phyloP scores from a whole-genome alignment of 2,888 invertebrate genomes.

The Drosophila rellima region DNA sequence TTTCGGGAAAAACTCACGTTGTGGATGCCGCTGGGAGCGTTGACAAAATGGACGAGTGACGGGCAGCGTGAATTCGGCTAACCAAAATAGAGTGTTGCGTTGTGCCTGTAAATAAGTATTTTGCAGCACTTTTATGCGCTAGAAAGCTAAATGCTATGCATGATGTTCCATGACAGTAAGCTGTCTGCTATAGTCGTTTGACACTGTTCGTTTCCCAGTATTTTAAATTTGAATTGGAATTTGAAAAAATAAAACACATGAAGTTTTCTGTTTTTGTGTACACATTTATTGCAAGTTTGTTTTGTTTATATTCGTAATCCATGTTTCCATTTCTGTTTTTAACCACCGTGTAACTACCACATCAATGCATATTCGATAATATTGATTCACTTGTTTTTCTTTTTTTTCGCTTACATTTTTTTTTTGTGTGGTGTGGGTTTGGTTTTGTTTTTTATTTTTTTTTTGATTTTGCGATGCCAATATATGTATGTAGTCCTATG shows the following conservation, averaged over 20 bases:
- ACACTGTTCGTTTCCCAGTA: constrained; percentile 13
- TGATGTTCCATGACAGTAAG: background rate
- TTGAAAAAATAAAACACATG: background rate
- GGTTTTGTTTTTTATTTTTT: constrained; percentile 42
- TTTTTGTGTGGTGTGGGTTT: constrained; percentile 19
- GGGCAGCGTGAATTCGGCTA: constrained; percentile 5
- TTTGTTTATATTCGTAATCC: constrained; percentile 71
- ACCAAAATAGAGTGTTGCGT: constrained; percentile 29
- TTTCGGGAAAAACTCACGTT: constrained; percentile 88
- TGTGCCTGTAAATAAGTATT: background rate
- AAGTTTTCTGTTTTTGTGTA: constrained; percentile 78
- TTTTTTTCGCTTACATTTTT: constrained; percentile 36
- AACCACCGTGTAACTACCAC: constrained; percentile 82
- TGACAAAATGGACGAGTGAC: constrained; percentile 85
- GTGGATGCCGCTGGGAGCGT: constrained; percentile 92
- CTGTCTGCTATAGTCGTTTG: background rate
- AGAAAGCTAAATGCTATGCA: constrained; percentile 24
- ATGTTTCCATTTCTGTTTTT: constrained; percentile 38
- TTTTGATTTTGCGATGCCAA: constrained; percentile 22
- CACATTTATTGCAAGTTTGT: constrained; percentile 85
- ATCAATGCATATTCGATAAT: constrained; percentile 75
- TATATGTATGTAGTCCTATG: constrained; percentile 30
- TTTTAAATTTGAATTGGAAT: constrained; percentile 29
- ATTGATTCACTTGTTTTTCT: constrained; percentile 42
- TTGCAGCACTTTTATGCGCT: constrained; percentile 6